Evolutionary conservation across 2,113 vertebrate species (phyloP).

Genomic region (Macquaria australasica): DNA sequence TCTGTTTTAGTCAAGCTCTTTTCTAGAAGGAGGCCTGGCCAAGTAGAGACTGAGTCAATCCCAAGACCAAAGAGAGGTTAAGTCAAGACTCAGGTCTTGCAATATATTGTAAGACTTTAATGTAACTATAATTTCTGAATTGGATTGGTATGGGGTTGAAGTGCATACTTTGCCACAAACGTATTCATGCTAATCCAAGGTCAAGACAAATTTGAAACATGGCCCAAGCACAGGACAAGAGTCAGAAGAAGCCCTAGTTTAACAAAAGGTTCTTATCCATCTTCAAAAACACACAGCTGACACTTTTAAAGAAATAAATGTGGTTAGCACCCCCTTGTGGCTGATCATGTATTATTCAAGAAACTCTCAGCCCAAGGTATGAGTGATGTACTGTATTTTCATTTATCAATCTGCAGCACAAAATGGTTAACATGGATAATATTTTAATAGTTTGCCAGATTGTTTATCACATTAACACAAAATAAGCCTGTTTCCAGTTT

Average conservation of each 20-base stretch:
- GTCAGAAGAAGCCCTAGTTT: no score
- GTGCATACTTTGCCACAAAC: neutral
- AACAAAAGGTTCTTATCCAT: neutral
- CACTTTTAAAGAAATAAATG: neutral
- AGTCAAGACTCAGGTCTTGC: neutral
- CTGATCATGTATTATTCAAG: neutral
- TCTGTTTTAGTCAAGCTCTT: constrained; percentile 1
- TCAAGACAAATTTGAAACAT: neutral
- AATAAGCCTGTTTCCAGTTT: neutral
- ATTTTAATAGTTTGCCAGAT: neutral
- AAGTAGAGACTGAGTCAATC: neutral
- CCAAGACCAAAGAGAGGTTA: neutral
- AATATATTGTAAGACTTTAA: neutral
- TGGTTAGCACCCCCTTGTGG: constrained; percentile 47
- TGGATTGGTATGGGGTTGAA: neutral
- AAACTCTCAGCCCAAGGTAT: neutral
- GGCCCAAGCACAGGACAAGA: neutral
- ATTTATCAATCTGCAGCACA: neutral
- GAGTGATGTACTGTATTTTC: neutral
- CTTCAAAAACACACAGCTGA: neutral
- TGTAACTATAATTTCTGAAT: neutral
- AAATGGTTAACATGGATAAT: neutral
- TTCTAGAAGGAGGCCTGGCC: neutral
- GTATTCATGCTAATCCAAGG: neutral
- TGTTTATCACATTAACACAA: neutral